These are phyloP conservation scores for Choloepus didactylus DNA, from an alignment of 2,797 vertebrate genomes.

Conservation along the genomic window DNA sequence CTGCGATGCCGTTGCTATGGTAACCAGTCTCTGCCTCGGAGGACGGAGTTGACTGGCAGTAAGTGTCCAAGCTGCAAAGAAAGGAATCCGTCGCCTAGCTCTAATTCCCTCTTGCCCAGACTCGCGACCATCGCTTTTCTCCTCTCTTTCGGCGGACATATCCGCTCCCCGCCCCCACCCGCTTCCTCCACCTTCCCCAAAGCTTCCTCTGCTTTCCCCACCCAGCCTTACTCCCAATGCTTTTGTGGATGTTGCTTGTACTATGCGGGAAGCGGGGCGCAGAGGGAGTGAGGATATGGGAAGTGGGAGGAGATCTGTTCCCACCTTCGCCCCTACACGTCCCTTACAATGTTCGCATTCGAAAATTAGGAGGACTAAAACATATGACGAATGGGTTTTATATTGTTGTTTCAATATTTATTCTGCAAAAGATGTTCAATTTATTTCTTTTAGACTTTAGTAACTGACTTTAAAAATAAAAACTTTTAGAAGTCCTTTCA, in stretches of 20 bases:
- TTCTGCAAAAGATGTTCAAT: not conserved
- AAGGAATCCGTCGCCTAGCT: not conserved
- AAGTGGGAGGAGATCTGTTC: not conserved
- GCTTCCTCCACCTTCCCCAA: not conserved
- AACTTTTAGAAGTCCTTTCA: not conserved
- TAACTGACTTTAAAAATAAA: not conserved
- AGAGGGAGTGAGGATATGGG: too few relatives aligned
- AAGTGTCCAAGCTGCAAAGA: not conserved
- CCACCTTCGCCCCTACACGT: not conserved
- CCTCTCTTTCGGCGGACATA: not conserved
- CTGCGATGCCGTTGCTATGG: conserved; percentile 83
- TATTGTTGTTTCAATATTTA: not conserved
- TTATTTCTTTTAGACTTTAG: conserved; percentile 5
- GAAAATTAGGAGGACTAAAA: conserved; percentile 7
- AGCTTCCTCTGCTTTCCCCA: not conserved
- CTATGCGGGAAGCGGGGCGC: rapidly evolving
- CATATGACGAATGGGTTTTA: too few relatives aligned
- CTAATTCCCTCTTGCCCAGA: not conserved
- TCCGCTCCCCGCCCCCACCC: not conserved
- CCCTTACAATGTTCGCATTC: not conserved
- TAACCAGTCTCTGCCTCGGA: not conserved
- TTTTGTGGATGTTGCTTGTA: not conserved
- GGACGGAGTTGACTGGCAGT: not conserved
- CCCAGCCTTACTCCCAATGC: not conserved
- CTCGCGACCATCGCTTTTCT: not conserved